A percentile compares a stretch with the other conserved stretches of the same genome.
Evolutionary conservation across 2,797 vertebrate genomes (phyloP).

Genomic region (Muscicapa comitata): DNA sequence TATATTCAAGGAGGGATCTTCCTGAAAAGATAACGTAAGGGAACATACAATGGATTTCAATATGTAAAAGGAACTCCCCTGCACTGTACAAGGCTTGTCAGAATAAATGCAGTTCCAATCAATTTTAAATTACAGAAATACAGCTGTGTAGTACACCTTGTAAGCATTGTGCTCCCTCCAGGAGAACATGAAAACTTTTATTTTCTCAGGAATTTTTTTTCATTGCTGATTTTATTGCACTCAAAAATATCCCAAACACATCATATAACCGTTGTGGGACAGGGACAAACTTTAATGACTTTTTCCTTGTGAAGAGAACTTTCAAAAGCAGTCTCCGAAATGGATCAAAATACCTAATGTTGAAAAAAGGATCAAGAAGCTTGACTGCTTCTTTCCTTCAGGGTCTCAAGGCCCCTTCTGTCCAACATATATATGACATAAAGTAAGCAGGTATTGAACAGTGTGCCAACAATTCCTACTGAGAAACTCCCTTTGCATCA

Average conservation of each 20-base stretch:
- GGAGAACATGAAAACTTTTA: neutral
- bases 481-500: neutral
- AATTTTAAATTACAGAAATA: neutral
- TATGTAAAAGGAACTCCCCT: neutral
- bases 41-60: rapidly evolving
- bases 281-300: neutral
- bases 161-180: neutral
- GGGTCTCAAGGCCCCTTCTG: neutral
- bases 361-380: neutral
- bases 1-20: neutral
- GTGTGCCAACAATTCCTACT: neutral
- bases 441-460: neutral
- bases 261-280: neutral
- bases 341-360: neutral
- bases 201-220: neutral
- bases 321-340: neutral
- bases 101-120: neutral
- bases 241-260: neutral
- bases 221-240: neutral
- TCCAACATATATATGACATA: rapidly evolving
- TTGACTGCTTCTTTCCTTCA: neutral
- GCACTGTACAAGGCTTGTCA: neutral
- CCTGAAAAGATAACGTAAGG: rapidly evolving
- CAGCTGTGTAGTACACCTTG: neutral
- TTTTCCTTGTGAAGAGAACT: neutral